A percentile compares a stretch with the other conserved stretches of the same genome.
These are phyloP conservation scores for Catostomus latipinnis DNA, from an alignment of 2,797 vertebrate species.

Conservation along the genomic window DNA sequence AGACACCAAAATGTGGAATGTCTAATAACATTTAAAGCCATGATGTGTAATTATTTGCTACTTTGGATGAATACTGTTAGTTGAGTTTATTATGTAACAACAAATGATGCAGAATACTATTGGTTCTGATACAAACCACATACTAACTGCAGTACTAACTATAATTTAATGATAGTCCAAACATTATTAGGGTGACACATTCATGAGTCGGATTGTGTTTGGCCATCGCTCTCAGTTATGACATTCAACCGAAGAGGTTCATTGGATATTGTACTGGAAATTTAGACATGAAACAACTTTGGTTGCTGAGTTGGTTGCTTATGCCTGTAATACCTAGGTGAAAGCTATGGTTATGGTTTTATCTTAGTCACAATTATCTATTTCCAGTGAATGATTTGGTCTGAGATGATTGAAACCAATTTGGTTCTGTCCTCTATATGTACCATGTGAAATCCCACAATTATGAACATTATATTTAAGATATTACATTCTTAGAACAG, in stretches of 20 bases:
- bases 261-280: constrained; percentile 44
- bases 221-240: constrained; percentile 6
- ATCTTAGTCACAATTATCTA: constrained; percentile 41
- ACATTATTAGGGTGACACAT: constrained; percentile 31
- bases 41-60: constrained; percentile 41
- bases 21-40: constrained; percentile 44
- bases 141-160: constrained; percentile 30
- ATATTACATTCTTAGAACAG: constrained; percentile 42
- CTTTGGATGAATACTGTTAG: constrained; percentile 26
- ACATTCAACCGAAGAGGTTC: constrained; percentile 19
- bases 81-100: constrained; percentile 34
- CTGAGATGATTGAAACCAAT: constrained; percentile 21
- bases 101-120: constrained; percentile 39
- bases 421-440: constrained; percentile 7
- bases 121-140: constrained; percentile 10
- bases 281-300: constrained; percentile 38
- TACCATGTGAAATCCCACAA: constrained; percentile 8
- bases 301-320: constrained; percentile 45
- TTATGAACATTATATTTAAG: constrained; percentile 39
- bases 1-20: constrained; percentile 32
- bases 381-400: constrained; percentile 39
- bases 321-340: constrained; percentile 49
- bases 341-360: constrained; percentile 43
- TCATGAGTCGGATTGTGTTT: constrained; percentile 24
- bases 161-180: constrained; percentile 28